Percentiles rank a stretch among this genome's conserved stretches.
Conservation (phyloP, 2,113 vertebrate genomes). For the Cyanoramphus novaezelandiae region DNA sequence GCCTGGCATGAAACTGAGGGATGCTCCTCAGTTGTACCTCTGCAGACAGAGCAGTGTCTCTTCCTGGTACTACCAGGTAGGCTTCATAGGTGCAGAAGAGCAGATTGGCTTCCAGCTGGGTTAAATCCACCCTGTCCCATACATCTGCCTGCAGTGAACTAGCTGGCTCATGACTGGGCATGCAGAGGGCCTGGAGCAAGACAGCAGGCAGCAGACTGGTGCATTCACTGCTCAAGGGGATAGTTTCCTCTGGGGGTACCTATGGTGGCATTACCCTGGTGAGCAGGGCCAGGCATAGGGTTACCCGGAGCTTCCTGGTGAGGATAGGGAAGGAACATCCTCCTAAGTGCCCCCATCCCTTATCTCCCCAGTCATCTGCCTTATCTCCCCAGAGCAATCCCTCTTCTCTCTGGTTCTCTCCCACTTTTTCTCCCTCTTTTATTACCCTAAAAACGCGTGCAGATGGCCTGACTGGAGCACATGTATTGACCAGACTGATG, state of each 20-base stretch:
- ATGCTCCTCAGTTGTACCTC: background rate
- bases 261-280: background rate
- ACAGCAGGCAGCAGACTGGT: background rate
- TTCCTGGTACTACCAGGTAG: background rate
- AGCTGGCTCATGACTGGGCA: background rate
- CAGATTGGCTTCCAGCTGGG: background rate
- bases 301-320: background rate
- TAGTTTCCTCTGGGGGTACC: background rate
- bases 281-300: background rate
- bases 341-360: background rate
- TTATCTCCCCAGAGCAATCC: background rate
- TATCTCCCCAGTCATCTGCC: background rate
- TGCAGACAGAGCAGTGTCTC: background rate
- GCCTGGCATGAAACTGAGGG: too few relatives aligned
- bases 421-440: background rate
- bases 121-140: background rate
- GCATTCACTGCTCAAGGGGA: background rate
- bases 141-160: background rate
- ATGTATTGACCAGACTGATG: background rate
- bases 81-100: background rate
- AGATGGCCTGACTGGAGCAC: background rate
- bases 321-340: background rate
- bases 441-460: background rate
- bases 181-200: background rate
- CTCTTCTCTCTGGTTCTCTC: background rate